Base-by-base conservation (phyloP, 2,797 vertebrate genomes). In the Eospalax fontanierii region DNA sequence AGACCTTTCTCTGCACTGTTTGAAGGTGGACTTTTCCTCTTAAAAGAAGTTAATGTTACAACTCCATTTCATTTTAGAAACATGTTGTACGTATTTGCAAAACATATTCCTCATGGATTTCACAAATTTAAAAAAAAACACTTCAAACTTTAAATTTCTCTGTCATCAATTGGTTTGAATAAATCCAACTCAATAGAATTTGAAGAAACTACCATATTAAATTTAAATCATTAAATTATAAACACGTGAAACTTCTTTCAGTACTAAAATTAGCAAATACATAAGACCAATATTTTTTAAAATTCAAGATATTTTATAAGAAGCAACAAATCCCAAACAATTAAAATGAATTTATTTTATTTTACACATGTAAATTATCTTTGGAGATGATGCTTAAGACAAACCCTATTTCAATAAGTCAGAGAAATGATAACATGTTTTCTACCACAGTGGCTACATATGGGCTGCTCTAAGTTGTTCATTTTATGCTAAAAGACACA, bases 401-500 rank as follows among this genome's bases (percentile, higher is more conserved):
- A 85, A 88, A 82, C 73, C 50, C 5, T 81, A 76, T 8, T 87
- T 63, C 61, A 80, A 92, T 22, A 73, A 87, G 38, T 83, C 38
- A 89, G 19, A 46, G 78, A 93, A 74, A 54, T 79, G n/a, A 2
- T 54, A 46, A 40, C 26, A 63, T 50, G 81, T 83, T 90, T 85
- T 21, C 83, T 86, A 66, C 6, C 6, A 74, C 28, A 57, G 81
- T 81, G 16, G 0, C 7, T 33, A 68, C 82, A 59, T 91, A 66
- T 66, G 30, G 70, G 85, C 16, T 65, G 14, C 2, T 86, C 1
- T 21, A 35, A 3, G 33, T 3, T 54, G 46, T 35, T 19, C 4
- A 70, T 82, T 94, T 93, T 95, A 94, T 76, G 80, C 1, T n/a
- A 16, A 57, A 90, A 93, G 57, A 75, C 4, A 65, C 19, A 84